Conservation (phyloP, 2,113 vertebrate genomes). For the Phainopepla nitens region DNA sequence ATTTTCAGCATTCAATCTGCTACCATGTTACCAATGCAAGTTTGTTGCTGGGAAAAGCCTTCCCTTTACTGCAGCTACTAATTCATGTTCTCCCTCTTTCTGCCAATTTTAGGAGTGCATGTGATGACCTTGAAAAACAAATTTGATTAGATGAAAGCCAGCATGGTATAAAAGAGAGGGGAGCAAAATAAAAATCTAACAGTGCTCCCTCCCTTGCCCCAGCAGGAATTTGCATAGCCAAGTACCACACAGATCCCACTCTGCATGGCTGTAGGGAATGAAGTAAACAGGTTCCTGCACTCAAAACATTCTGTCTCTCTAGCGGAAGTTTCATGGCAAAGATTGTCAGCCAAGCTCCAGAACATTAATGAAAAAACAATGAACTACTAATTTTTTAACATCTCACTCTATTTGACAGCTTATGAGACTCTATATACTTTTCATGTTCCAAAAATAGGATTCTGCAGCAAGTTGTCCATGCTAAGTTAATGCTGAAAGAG, state of each 20-base stretch:
- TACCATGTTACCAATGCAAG: slow-evolving; percentile 4
- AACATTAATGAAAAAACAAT: not conserved
- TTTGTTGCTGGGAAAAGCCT: slow-evolving; percentile 34
- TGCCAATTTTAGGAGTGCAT: slow-evolving; percentile 15
- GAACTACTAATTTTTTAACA: not conserved
- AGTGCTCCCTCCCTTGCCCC: not conserved
- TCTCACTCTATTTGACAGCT: not conserved
- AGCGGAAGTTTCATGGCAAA: not conserved
- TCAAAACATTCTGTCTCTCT: not conserved
- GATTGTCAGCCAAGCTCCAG: not conserved
- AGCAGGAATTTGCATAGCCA: not conserved
- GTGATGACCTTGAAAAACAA: slow-evolving; percentile 37
- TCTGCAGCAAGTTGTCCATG: not conserved
- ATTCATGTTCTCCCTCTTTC: slow-evolving; percentile 23
- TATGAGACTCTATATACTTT: not conserved
- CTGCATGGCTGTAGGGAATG: not conserved
- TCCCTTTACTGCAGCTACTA: slow-evolving; percentile 34
- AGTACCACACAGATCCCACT: not conserved
- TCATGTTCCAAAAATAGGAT: not conserved
- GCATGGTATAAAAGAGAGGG: not conserved
- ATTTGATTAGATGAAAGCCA: slow-evolving; percentile 10
- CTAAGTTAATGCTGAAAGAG: not conserved
- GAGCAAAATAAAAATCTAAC: not conserved
- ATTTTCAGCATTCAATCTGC: not conserved
- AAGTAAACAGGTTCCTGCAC: not conserved